phyloP scores from a whole-genome alignment of 1,140 invertebrate genomes.

The Drosophila mauritiana region DNA sequence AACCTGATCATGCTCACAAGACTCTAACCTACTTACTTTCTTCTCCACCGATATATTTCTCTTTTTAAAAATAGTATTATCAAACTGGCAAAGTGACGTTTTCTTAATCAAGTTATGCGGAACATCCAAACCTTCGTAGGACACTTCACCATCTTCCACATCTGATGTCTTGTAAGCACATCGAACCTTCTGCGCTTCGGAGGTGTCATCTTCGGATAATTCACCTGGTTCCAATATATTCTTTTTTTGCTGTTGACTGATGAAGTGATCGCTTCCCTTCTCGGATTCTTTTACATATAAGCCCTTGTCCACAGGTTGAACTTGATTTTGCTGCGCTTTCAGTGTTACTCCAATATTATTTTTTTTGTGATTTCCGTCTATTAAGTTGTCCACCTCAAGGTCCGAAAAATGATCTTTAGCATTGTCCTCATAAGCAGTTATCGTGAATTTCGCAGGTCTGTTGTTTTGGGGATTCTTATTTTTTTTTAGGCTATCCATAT shows the following conservation, averaged over 20 bases:
- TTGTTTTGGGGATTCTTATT: too few relatives aligned
- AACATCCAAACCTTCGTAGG: not conserved
- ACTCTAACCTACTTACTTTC: not conserved
- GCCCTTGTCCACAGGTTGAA: too few relatives aligned
- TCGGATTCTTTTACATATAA: too few relatives aligned
- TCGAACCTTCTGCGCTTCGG: not conserved
- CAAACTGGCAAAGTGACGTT: conserved; percentile 20
- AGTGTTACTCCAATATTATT: too few relatives aligned
- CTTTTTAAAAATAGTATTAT: too few relatives aligned
- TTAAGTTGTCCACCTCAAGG: too few relatives aligned
- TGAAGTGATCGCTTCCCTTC: too few relatives aligned
- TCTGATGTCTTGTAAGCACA: not conserved
- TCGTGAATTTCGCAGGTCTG: too few relatives aligned
- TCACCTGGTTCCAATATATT: not conserved
- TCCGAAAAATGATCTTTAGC: not conserved
- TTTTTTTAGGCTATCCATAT: not conserved
- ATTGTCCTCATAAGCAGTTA: not conserved
- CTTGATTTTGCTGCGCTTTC: too few relatives aligned
- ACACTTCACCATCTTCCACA: conserved; percentile 57
- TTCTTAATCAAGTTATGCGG: not conserved
- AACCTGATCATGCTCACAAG: not conserved
- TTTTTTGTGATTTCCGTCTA: too few relatives aligned
- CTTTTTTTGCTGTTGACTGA: too few relatives aligned
- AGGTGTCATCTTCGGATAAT: not conserved
- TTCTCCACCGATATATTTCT: not conserved